Evolutionary conservation across 2,113 vertebrate genomes (phyloP).

Genomic region (Euleptes europaea): DNA sequence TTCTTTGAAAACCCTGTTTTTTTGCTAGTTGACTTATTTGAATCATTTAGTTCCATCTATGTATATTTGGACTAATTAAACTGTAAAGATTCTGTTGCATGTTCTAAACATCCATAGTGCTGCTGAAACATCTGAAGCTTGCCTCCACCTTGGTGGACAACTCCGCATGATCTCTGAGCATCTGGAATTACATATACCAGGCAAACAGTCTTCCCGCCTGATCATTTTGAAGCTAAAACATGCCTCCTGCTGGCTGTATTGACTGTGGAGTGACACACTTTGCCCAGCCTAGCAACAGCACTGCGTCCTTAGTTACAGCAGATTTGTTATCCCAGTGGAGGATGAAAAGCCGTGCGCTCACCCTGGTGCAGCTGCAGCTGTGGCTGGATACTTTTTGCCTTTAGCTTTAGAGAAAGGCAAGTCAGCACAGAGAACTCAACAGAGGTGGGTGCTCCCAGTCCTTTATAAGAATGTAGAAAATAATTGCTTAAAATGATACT

Average conservation of each 20-base stretch:
- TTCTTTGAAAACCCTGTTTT: neutral
- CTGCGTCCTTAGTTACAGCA: constrained; percentile 47
- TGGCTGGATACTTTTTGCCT: neutral
- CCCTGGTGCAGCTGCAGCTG: neutral
- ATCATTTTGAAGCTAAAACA: neutral
- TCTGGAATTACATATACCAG: neutral
- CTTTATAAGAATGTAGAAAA: neutral
- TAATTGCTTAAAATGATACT: neutral
- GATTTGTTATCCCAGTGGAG: fast-evolving
- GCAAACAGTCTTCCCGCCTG: neutral
- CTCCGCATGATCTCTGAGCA: neutral
- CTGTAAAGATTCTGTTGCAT: neutral
- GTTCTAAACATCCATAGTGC: neutral
- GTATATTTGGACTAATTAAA: neutral
- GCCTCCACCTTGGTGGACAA: neutral
- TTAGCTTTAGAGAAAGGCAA: neutral
- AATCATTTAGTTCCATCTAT: neutral
- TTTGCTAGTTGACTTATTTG: neutral
- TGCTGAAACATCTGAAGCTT: neutral
- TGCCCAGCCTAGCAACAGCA: constrained; percentile 32
- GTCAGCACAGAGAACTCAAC: neutral
- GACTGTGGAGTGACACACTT: neutral
- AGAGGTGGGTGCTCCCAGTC: constrained; percentile 1
- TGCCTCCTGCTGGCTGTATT: neutral
- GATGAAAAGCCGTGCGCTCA: constrained; percentile 10